Conservation (phyloP, 2,888 invertebrate species). For the Panopea generosa region DNA sequence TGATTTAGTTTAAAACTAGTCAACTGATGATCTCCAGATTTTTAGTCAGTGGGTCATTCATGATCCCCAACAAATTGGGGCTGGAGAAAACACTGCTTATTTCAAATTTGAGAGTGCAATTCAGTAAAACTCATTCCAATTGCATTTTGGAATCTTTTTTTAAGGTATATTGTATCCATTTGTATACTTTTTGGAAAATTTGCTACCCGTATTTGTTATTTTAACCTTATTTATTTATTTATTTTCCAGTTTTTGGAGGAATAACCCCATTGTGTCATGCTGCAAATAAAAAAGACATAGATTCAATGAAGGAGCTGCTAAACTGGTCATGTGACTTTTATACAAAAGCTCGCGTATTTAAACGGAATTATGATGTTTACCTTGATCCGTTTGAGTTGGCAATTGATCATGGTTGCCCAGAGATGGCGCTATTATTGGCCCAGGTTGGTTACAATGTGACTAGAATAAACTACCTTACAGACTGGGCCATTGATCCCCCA, state of each 20-base stretch:
- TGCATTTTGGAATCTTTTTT: no score
- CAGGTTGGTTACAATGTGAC: constrained; percentile 70
- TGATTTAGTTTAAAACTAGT: no score
- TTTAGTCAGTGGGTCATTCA: no score
- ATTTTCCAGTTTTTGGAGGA: constrained; percentile 71
- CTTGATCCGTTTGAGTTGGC: constrained; percentile 75
- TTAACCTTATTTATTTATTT: neutral
- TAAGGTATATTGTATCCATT: no score
- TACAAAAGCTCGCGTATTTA: constrained; percentile 63
- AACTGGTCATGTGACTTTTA: constrained; percentile 64
- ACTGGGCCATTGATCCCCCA: constrained; percentile 54
- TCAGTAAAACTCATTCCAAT: no score
- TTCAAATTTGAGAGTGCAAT: no score
- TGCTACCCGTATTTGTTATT: no score
- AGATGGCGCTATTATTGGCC: constrained; percentile 66
- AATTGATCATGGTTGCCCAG: constrained; percentile 67
- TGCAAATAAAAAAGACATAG: constrained; percentile 69
- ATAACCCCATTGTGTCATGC: constrained; percentile 73
- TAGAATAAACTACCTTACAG: constrained; percentile 48
- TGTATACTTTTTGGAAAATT: no score
- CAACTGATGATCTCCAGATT: no score
- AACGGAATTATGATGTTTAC: constrained; percentile 61
- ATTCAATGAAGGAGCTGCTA: constrained; percentile 63
- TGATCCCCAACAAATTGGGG: no score
- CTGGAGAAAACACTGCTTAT: no score